phyloP scores from a whole-genome alignment of 1,140 invertebrate species.

The Rhynchophorus ferrugineus region DNA sequence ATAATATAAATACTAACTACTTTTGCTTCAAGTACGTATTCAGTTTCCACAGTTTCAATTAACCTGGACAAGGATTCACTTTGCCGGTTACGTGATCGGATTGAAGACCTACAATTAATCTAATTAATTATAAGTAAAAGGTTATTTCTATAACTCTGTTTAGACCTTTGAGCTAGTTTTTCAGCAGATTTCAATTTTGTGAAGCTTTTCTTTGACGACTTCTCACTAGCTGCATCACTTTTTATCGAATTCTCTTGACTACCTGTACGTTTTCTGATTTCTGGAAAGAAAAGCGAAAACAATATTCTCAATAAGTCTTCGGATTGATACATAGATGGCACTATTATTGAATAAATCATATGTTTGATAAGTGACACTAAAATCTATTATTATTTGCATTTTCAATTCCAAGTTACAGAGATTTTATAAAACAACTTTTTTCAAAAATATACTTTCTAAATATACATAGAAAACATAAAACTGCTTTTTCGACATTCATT shows the following conservation, averaged over 20 bases:
- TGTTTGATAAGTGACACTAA: too few relatives aligned
- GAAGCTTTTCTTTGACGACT: neutral
- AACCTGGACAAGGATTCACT: neutral
- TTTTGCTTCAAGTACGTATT: constrained; percentile 12
- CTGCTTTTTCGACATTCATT: too few relatives aligned
- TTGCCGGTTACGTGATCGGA: neutral
- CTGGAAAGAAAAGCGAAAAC: too few relatives aligned
- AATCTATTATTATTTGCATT: too few relatives aligned
- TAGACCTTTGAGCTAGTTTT: neutral
- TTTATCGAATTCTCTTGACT: neutral
- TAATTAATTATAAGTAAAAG: neutral
- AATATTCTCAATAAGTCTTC: too few relatives aligned
- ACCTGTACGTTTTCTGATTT: neutral
- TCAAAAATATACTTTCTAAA: too few relatives aligned
- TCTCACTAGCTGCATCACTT: neutral
- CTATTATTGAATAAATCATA: too few relatives aligned
- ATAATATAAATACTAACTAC: too few relatives aligned
- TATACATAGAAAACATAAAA: too few relatives aligned
- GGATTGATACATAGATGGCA: too few relatives aligned
- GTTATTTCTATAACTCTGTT: neutral
- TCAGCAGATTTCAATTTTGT: neutral
- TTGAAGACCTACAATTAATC: neutral
- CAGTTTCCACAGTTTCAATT: neutral
- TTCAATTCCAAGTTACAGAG: too few relatives aligned
- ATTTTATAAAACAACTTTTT: too few relatives aligned